These are phyloP conservation scores for Lichenostomus cassidix DNA, from an alignment of 2,113 vertebrate species.

Conservation along the genomic window DNA sequence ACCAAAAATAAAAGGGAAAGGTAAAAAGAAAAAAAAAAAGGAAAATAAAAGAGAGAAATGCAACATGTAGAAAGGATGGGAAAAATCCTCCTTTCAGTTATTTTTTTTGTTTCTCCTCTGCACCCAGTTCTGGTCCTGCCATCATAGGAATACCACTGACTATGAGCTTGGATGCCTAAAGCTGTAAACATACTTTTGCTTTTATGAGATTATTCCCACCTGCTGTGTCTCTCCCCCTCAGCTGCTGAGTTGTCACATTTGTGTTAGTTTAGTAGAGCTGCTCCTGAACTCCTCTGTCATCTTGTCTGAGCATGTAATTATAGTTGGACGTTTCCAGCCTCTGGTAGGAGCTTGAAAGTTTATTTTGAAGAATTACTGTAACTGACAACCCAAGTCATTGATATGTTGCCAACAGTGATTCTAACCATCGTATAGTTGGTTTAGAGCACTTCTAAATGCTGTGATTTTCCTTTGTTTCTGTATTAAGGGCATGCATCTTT, in stretches of 20 bases:
- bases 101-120: background rate
- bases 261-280: conserved; percentile 19
- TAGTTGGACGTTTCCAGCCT: background rate
- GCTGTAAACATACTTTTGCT: conserved; percentile 2
- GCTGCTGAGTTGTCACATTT: conserved; percentile 29
- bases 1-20: background rate
- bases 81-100: background rate
- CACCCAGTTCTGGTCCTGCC: background rate
- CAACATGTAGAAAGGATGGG: background rate
- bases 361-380: background rate
- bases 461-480: background rate
- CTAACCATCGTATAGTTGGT: background rate
- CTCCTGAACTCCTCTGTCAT: conserved; percentile 13
- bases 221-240: background rate
- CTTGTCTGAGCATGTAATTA: conserved; percentile 16
- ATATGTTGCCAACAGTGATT: background rate
- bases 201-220: background rate
- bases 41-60: background rate
- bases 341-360: background rate
- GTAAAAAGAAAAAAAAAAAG: accelerated
- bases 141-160: background rate
- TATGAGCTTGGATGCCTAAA: background rate
- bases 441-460: background rate
- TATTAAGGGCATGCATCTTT: background rate
- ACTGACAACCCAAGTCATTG: background rate